These are phyloP conservation scores for Xiphophorus maculatus DNA, from an alignment of 2,113 vertebrate genomes.

Conservation along the genomic window DNA sequence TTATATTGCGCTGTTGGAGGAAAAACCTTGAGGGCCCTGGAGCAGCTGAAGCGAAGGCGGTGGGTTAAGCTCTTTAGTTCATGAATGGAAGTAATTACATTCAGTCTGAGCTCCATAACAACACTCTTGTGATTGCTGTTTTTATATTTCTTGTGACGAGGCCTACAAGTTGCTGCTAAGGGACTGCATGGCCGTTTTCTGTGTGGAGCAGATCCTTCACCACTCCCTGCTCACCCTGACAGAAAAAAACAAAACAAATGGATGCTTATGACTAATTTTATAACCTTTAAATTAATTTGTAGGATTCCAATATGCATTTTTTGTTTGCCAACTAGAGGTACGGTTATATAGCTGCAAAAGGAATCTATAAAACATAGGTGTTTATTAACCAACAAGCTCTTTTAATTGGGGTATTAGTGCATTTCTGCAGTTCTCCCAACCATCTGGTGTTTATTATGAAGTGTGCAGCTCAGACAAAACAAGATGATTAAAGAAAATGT, in stretches of 20 bases:
- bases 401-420: conserved; percentile 44
- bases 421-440: conserved; percentile 29
- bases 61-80: conserved; percentile 1
- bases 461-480: conserved; percentile 21
- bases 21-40: neutral
- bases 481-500: conserved; percentile 54
- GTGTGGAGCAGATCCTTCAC: conserved; percentile 10
- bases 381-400: conserved; percentile 37
- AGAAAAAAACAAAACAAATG: neutral
- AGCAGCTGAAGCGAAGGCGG: neutral
- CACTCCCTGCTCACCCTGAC: conserved; percentile 8
- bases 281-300: conserved; percentile 7
- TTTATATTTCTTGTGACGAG: neutral
- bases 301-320: neutral
- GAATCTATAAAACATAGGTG: conserved; percentile 17
- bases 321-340: conserved; percentile 10
- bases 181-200: conserved; percentile 15
- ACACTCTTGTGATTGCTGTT: conserved; percentile 1
- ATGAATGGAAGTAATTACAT: conserved; percentile 16
- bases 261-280: conserved; percentile 6
- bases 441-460: conserved; percentile 34
- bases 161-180: conserved; percentile 8
- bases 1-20: neutral
- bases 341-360: conserved; percentile 2
- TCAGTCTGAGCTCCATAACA: conserved; percentile 13